A percentile compares a stretch with the other conserved stretches of the same genome.
phyloP scores from a whole-genome alignment of 64 coral and sea anemone species.

The Catalaphyllia jardinei region DNA sequence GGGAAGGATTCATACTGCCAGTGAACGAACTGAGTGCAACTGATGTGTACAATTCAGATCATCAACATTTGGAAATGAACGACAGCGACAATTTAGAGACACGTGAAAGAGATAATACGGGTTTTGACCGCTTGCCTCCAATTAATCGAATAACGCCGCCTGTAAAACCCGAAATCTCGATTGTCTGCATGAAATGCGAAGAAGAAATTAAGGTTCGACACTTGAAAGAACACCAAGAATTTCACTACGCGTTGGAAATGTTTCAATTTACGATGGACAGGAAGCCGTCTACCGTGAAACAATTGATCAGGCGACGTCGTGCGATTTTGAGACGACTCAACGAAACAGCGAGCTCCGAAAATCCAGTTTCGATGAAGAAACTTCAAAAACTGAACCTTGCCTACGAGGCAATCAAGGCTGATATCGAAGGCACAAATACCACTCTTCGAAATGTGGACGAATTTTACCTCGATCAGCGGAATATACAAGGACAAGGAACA shows the following conservation, averaged over 20 bases:
- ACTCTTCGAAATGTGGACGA: constrained; percentile 55
- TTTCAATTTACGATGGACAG: constrained; percentile 69
- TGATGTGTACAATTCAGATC: no score
- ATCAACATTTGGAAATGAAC: no score
- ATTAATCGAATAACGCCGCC: neutral
- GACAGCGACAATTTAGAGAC: no score
- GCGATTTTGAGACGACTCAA: constrained; percentile 75
- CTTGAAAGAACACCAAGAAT: constrained; percentile 78
- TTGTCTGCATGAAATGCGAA: constrained; percentile 89
- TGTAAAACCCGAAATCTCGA: constrained; percentile 25
- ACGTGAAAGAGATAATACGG: neutral
- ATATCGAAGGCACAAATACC: constrained; percentile 74
- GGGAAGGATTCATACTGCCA: no score
- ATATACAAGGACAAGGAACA: constrained; percentile 43
- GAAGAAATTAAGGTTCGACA: constrained; percentile 83
- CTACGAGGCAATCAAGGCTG: constrained; percentile 83
- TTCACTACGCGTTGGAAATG: constrained; percentile 73
- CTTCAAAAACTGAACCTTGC: constrained; percentile 82
- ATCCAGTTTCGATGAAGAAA: constrained; percentile 79
- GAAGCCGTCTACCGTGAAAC: constrained; percentile 68
- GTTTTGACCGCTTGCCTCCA: constrained; percentile 5
- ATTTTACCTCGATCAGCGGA: constrained; percentile 23
- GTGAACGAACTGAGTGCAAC: no score
- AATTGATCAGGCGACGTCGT: constrained; percentile 64
- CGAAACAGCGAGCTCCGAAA: constrained; percentile 62